Percentiles rank a stretch among this genome's conserved stretches.
Conservation (phyloP, 2,797 vertebrate genomes). For the Bucorvus abyssinicus region DNA sequence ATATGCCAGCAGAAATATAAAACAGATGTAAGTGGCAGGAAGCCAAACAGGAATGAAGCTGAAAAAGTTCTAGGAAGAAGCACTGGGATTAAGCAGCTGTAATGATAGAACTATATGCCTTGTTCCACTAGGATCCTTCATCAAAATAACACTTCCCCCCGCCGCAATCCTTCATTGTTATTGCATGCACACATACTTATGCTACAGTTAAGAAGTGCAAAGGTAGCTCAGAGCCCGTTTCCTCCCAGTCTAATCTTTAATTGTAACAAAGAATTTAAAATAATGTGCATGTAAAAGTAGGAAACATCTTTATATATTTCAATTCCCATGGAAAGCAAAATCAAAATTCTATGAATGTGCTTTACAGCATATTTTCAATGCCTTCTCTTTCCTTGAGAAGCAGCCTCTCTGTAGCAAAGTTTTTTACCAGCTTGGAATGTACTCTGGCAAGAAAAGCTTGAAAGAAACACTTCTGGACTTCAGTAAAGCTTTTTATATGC, state of each 20-base stretch:
- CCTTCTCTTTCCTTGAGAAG: background rate
- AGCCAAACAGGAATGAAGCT: background rate
- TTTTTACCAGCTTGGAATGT: background rate
- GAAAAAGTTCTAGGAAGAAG: background rate
- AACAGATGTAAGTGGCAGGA: background rate
- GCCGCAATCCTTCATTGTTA: background rate
- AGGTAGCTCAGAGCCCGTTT: background rate
- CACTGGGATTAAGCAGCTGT: background rate
- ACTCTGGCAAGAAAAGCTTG: background rate
- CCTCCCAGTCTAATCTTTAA: background rate
- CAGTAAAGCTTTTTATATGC: conserved; percentile 14
- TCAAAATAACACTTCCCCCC: background rate
- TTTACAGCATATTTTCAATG: background rate
- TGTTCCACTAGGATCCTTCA: background rate
- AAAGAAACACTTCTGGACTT: background rate
- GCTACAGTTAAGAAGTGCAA: background rate
- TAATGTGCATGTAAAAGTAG: background rate
- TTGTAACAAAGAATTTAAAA: background rate
- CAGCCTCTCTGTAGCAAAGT: background rate
- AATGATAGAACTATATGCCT: background rate
- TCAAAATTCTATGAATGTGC: background rate
- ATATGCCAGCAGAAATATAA: background rate
- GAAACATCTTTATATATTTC: background rate
- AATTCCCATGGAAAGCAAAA: background rate
- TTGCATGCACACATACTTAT: background rate